Percentiles rank a stretch among this genome's conserved stretches.
These are phyloP conservation scores for Ramphastos sulfuratus DNA, from an alignment of 2,113 vertebrate genomes.

Conservation along the genomic window DNA sequence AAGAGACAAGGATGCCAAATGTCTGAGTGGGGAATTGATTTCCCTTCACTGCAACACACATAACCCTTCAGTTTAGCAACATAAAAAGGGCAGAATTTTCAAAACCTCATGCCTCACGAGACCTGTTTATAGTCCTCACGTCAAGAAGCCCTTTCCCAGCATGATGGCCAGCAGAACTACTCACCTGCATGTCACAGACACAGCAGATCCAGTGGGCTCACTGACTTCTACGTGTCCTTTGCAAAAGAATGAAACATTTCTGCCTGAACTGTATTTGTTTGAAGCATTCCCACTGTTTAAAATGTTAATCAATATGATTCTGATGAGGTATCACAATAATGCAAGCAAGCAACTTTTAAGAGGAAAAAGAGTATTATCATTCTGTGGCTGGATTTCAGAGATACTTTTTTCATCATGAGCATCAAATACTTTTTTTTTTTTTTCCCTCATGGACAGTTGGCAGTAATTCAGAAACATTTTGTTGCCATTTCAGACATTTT, in stretches of 20 bases:
- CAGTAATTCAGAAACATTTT: neutral
- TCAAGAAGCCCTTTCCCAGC: neutral
- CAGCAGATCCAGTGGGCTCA: neutral
- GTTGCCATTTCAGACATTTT: neutral
- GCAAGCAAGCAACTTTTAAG: neutral
- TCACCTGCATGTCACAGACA: neutral
- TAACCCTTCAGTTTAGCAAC: neutral
- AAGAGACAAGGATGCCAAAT: neutral
- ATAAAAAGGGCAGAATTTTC: neutral
- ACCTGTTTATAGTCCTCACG: neutral
- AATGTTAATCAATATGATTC: neutral
- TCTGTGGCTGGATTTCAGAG: neutral
- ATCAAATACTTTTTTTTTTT: neutral
- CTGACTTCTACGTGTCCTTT: neutral
- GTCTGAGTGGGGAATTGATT: fast-evolving
- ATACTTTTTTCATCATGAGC: neutral
- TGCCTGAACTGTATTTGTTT: neutral
- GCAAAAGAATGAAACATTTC: neutral
- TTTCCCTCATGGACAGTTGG: neutral
- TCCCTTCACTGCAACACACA: neutral
- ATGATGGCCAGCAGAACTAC: neutral
- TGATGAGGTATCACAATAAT: neutral
- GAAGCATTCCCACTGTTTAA: neutral
- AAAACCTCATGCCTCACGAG: neutral
- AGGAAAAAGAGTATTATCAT: neutral